A percentile compares a stretch with the other conserved stretches of the same genome.
Evolutionary conservation across 1,140 invertebrate species (phyloP).

Genomic region (Galleria mellonella): DNA sequence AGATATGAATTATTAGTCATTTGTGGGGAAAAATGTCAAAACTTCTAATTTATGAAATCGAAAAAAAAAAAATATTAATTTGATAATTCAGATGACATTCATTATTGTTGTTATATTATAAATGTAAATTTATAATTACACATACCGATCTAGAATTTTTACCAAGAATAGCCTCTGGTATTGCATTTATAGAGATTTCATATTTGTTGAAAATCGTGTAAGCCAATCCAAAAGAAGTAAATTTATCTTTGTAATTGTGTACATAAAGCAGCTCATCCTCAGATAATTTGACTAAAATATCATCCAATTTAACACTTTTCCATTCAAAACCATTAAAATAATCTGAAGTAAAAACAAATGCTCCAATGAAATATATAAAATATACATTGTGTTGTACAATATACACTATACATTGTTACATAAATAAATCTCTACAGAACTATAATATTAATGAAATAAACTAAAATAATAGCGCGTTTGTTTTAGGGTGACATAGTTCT

Average conservation of each 20-base stretch:
- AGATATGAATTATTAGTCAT: too few relatives aligned
- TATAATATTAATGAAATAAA: too few relatives aligned
- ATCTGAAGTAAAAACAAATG: constrained; percentile 29
- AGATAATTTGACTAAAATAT: constrained; percentile 27
- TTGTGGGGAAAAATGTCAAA: too few relatives aligned
- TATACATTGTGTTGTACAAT: too few relatives aligned
- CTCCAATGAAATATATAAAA: constrained; percentile 1
- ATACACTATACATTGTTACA: not conserved
- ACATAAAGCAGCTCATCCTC: constrained; percentile 43
- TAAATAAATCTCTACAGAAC: too few relatives aligned
- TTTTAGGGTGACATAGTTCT: too few relatives aligned
- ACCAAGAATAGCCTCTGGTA: constrained; percentile 55
- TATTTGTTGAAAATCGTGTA: constrained; percentile 31
- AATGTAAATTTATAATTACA: too few relatives aligned
- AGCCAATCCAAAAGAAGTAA: constrained; percentile 38
- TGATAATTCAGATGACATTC: too few relatives aligned
- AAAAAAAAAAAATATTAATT: too few relatives aligned
- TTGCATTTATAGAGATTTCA: constrained; percentile 31
- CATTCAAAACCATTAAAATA: constrained; percentile 37
- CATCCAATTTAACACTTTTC: constrained; percentile 34
- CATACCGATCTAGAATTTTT: constrained; percentile 48
- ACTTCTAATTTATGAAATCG: too few relatives aligned
- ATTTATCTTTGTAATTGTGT: constrained; percentile 51
- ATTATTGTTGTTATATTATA: too few relatives aligned
- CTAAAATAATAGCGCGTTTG: too few relatives aligned